A percentile compares a stretch with the other conserved stretches of the same genome.
Evolutionary conservation across 2,888 invertebrate genomes (phyloP).

Genomic region (Abscondita cerata): DNA sequence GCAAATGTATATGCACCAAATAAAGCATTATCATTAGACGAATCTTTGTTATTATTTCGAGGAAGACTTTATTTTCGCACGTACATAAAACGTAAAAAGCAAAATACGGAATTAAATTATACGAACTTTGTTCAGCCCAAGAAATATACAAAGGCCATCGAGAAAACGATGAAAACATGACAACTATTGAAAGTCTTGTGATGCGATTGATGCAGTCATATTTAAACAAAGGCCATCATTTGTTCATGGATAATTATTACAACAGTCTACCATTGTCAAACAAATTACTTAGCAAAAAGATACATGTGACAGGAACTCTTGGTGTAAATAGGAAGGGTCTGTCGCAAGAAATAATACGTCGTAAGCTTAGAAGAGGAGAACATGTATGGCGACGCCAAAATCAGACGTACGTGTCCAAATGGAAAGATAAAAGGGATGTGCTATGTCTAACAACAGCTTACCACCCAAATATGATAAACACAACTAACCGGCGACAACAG

Average conservation of each 20-base stretch:
- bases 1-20: background rate
- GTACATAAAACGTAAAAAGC: no score
- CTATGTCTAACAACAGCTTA: conserved; percentile 37
- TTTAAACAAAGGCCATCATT: conserved; percentile 43
- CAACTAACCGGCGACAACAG: conserved; percentile 19
- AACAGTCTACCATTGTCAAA: conserved; percentile 37
- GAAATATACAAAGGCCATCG: conserved; percentile 40
- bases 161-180: conserved; percentile 26
- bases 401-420: conserved; percentile 36
- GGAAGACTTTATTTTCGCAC: no score
- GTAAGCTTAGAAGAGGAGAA: conserved; percentile 18
- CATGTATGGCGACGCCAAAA: background rate
- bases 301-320: conserved; percentile 40
- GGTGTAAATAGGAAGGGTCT: conserved; percentile 38
- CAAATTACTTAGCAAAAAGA: conserved; percentile 29
- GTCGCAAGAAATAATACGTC: conserved; percentile 26
- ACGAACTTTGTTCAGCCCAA: conserved; percentile 38
- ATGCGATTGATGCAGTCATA: conserved; percentile 43
- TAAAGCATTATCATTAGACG: no score
- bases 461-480: conserved; percentile 31
- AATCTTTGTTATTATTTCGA: no score
- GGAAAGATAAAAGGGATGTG: conserved; percentile 39
- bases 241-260: conserved; percentile 45
- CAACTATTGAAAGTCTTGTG: conserved; percentile 41
- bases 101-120: conserved; percentile 43